Percentiles rank a stretch among this genome's conserved stretches.
Evolutionary conservation across 2,113 vertebrate genomes (phyloP).

Genomic region (crab-eating macaque (Macaca fascicularis)): T2T-MFA8v1.1 NC_088375.1:50484501-50485000

Average conservation of each 20-base stretch:
- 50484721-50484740: neutral
- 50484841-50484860: neutral
- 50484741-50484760: neutral
- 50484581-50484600: neutral
- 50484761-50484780: neutral
- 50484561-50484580: neutral
- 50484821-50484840: neutral
- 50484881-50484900: neutral
- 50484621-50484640: neutral
- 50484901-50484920: neutral
- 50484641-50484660: neutral
- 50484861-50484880: neutral
- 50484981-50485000: neutral
- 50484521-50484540: neutral
- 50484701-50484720: neutral
- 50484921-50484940: neutral
- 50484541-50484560: neutral
- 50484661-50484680: neutral
- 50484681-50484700: neutral
- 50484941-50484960: neutral
- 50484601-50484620: neutral
- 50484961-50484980: neutral
- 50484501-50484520: neutral
- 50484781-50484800: neutral
- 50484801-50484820: neutral